A percentile compares a stretch with the other conserved stretches of the same genome.
Conservation (phyloP, 2,797 vertebrate species). For the Cossypha heuglini region DNA sequence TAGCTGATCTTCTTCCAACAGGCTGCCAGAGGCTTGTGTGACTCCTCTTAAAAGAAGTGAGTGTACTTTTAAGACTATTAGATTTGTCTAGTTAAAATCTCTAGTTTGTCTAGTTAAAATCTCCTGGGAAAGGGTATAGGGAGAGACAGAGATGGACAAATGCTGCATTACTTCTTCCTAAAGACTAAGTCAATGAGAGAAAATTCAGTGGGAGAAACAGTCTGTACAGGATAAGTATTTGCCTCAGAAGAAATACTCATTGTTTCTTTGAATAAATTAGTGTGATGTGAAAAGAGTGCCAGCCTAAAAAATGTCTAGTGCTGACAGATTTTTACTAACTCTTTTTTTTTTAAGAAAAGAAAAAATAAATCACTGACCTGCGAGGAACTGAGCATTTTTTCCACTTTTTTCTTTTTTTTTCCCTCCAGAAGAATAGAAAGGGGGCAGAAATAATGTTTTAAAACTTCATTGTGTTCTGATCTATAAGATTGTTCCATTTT, state of each 20-base stretch:
- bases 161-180: neutral
- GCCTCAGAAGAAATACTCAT: neutral
- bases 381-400: neutral
- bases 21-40: neutral
- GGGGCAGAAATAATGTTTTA: neutral
- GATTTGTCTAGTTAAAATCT: neutral
- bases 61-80: neutral
- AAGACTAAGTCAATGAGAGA: neutral
- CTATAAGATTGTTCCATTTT: neutral
- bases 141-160: neutral
- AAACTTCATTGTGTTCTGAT: neutral
- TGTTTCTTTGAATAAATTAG: neutral
- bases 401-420: rapidly evolving
- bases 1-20: neutral
- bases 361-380: neutral
- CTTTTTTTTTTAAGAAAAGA: neutral
- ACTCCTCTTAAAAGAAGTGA: neutral
- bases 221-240: neutral
- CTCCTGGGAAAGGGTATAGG: neutral
- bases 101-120: neutral
- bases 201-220: neutral
- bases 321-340: neutral
- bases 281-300: neutral
- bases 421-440: neutral
- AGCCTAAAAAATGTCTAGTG: neutral